Percentiles rank a stretch among this genome's conserved stretches.
phyloP scores from a whole-genome alignment of 2,113 vertebrate species.

The Chionomys nivalis region DNA sequence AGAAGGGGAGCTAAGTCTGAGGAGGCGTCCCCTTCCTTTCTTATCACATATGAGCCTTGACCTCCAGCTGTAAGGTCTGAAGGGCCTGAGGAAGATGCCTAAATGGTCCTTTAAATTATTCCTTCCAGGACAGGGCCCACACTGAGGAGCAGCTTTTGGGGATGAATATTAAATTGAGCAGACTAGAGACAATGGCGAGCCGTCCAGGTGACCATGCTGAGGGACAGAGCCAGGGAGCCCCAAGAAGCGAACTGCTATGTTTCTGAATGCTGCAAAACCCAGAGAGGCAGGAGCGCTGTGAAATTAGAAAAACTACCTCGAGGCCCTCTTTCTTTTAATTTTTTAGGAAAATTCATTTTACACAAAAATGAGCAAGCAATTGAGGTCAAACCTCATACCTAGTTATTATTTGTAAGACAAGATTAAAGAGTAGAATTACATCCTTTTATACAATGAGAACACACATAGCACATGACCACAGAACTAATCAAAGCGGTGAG shows the following conservation, averaged over 20 bases:
- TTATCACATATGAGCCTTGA: neutral
- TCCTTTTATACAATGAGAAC: neutral
- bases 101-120: neutral
- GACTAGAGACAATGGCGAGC: neutral
- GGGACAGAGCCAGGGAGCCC: neutral
- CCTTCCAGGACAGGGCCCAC: neutral
- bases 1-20: too few relatives aligned
- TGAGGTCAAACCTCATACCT: slow-evolving; percentile 28
- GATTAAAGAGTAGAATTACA: slow-evolving; percentile 38
- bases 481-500: neutral
- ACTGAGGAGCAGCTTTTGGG: neutral
- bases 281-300: neutral
- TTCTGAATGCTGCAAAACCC: neutral
- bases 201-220: neutral
- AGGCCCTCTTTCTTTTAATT: slow-evolving; percentile 20
- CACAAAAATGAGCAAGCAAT: slow-evolving; percentile 33
- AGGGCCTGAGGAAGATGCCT: neutral
- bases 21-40: neutral
- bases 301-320: slow-evolving; percentile 26
- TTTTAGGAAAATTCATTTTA: slow-evolving; percentile 52
- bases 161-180: slow-evolving; percentile 10
- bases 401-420: slow-evolving; percentile 41
- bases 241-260: neutral
- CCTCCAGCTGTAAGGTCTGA: neutral
- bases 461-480: neutral